These are phyloP conservation scores for Drosophila pandora DNA, from an alignment of 1,140 invertebrate genomes.

Conservation along the genomic window DNA sequence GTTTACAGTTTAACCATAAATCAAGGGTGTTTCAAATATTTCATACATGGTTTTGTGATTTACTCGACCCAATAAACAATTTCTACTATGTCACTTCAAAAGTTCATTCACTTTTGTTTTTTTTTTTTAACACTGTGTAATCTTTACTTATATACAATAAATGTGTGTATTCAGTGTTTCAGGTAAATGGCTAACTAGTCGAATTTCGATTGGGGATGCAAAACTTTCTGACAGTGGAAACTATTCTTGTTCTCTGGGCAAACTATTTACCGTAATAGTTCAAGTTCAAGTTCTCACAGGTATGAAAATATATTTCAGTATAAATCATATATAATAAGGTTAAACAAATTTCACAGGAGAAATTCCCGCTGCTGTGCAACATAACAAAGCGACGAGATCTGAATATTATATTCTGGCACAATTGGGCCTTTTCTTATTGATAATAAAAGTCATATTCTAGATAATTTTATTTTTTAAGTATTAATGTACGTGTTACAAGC, in stretches of 20 bases:
- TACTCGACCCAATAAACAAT: too few relatives aligned
- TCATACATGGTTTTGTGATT: too few relatives aligned
- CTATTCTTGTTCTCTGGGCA: constrained; percentile 83
- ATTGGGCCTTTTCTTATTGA: too few relatives aligned
- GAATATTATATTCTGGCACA: background rate
- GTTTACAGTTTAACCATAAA: too few relatives aligned
- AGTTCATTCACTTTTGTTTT: too few relatives aligned
- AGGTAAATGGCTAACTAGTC: constrained; percentile 76
- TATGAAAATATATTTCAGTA: constrained; percentile 16
- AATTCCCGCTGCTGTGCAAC: constrained; percentile 83
- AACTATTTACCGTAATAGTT: constrained; percentile 82
- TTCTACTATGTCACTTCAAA: too few relatives aligned
- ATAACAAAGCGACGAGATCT: constrained; percentile 57
- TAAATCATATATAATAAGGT: background rate
- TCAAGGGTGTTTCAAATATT: too few relatives aligned
- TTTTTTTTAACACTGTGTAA: too few relatives aligned
- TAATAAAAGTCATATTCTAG: too few relatives aligned
- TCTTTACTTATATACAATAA: background rate
- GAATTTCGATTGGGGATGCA: constrained; percentile 80
- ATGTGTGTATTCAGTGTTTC: constrained; percentile 66
- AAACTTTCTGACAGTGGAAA: constrained; percentile 83
- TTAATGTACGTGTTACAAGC: too few relatives aligned
- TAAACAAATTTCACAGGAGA: constrained; percentile 62
- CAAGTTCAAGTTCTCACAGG: constrained; percentile 84
- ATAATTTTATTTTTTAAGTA: too few relatives aligned